phyloP scores from a whole-genome alignment of 37 sponge, comb jelly and placozoan genomes.

The Halisarca cf. caerulea region DNA sequence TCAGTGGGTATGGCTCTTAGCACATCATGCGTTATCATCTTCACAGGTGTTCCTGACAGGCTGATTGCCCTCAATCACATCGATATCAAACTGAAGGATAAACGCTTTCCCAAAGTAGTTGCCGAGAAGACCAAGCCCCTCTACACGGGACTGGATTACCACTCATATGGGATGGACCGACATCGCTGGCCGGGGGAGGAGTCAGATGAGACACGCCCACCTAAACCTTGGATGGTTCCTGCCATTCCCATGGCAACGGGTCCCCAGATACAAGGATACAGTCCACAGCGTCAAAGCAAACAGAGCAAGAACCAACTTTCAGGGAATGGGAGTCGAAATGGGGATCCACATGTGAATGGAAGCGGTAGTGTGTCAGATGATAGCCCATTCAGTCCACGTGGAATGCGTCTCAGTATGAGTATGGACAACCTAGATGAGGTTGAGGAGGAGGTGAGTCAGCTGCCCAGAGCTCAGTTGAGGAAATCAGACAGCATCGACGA shows the following conservation, averaged over 20 bases:
- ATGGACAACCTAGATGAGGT: not conserved
- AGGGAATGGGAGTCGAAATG: not conserved
- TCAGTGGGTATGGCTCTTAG: no score
- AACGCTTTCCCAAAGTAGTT: not conserved
- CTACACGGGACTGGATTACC: slow-evolving; percentile 26
- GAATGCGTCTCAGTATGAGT: no score
- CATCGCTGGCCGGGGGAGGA: slow-evolving; percentile 34
- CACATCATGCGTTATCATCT: no score
- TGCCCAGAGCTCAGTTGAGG: not conserved
- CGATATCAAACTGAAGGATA: not conserved
- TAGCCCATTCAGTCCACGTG: not conserved
- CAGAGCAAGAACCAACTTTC: not conserved
- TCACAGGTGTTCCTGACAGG: not conserved
- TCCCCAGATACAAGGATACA: not conserved
- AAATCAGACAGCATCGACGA: not conserved
- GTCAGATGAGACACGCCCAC: not conserved
- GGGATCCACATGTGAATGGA: no score
- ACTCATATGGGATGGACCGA: not conserved
- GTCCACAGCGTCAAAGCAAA: not conserved
- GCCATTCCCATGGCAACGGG: not conserved
- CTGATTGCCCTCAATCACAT: not conserved
- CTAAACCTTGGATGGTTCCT: slow-evolving; percentile 28
- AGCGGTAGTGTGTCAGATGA: not conserved
- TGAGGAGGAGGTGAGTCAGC: not conserved
- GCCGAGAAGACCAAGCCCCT: not conserved